Conservation (phyloP, 2,797 vertebrate genomes). For the Pitangus sulphuratus region DNA sequence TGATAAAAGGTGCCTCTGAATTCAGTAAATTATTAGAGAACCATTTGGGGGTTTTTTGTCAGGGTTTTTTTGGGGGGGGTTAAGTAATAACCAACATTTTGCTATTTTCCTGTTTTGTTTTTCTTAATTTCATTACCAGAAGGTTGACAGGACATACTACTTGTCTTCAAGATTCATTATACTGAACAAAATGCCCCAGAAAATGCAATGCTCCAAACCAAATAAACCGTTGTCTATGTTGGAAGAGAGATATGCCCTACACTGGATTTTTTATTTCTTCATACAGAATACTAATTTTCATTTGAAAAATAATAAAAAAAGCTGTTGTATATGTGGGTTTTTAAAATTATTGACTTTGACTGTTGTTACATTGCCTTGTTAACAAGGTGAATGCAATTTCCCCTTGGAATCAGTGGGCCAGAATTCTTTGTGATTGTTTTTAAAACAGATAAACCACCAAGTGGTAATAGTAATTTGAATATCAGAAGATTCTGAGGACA, state of each 20-base stretch:
- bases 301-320: not conserved
- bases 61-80: not conserved
- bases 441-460: not conserved
- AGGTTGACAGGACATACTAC: not conserved
- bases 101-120: not conserved
- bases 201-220: not conserved
- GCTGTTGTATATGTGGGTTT: not conserved
- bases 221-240: not conserved
- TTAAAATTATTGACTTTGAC: not conserved
- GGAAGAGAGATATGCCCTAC: not conserved
- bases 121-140: not conserved
- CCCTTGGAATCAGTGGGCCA: not conserved
- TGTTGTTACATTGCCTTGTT: not conserved
- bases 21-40: not conserved
- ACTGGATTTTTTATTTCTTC: not conserved
- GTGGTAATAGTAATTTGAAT: not conserved
- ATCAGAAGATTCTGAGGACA: not conserved
- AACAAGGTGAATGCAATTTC: not conserved
- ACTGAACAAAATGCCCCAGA: not conserved
- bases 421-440: not conserved
- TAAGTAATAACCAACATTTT: not conserved
- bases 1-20: not conserved
- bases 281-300: not conserved
- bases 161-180: not conserved
- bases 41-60: not conserved